Percentiles rank a stretch among this genome's conserved stretches.
Evolutionary conservation across 2,888 invertebrate genomes (phyloP).

Genomic region (Pharmacophagus antenor): DNA sequence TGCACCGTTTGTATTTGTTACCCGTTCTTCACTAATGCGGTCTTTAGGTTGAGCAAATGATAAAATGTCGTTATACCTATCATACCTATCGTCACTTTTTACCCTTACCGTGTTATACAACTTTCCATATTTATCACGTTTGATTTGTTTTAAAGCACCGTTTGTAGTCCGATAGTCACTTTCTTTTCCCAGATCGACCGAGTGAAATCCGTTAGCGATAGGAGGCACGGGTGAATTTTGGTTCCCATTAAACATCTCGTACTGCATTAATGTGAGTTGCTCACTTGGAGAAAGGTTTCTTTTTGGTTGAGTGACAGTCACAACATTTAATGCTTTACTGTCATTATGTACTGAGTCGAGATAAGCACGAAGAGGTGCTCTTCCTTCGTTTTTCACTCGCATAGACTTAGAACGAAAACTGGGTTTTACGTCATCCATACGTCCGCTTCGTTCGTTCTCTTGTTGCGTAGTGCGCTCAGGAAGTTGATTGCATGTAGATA

Average conservation of each 20-base stretch:
- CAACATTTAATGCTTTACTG: slow-evolving; percentile 58
- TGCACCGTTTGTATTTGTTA: slow-evolving; percentile 54
- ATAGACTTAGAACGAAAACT: slow-evolving; percentile 78
- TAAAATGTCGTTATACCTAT: slow-evolving; percentile 71
- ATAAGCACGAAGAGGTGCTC: slow-evolving; percentile 68
- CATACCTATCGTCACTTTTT: slow-evolving; percentile 75
- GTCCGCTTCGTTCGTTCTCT: slow-evolving; percentile 65
- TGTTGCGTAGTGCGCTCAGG: slow-evolving; percentile 67
- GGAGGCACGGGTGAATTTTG: slow-evolving; percentile 53
- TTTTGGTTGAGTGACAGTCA: slow-evolving; percentile 78
- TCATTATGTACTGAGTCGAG: slow-evolving; percentile 59
- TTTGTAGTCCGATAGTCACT: slow-evolving; percentile 76
- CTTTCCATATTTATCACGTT: slow-evolving; percentile 72
- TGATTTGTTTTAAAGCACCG: slow-evolving; percentile 65
- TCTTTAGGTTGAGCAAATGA: slow-evolving; percentile 58
- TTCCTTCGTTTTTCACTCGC: slow-evolving; percentile 76
- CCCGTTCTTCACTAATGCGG: slow-evolving; percentile 60
- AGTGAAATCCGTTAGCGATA: slow-evolving; percentile 59
- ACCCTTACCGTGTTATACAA: slow-evolving; percentile 76
- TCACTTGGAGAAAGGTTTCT: slow-evolving; percentile 77
- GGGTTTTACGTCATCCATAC: slow-evolving; percentile 66
- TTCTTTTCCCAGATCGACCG: slow-evolving; percentile 63
- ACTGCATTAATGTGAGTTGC: slow-evolving; percentile 75
- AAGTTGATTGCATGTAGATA: slow-evolving; percentile 74
- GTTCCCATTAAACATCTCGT: slow-evolving; percentile 66